Base-by-base conservation (phyloP, 2,888 invertebrate species). In the Pollenia angustigena region DNA sequence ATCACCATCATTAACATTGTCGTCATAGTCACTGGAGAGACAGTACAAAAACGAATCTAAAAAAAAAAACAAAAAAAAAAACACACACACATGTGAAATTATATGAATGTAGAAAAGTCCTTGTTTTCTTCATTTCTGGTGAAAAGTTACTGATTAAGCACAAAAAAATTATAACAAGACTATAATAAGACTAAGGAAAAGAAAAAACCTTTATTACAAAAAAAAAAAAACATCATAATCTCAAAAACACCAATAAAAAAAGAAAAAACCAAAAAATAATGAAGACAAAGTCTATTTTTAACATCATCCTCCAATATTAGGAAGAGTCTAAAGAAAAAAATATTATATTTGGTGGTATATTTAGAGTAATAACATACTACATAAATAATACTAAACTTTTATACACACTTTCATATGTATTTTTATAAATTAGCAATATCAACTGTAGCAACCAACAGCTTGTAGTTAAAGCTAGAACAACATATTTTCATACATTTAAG, bases 81-180 rank as follows among this genome's bases (percentile, higher is more conserved):
- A 1, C 1, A 23, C 1, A 64, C 58, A 48, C 23, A 58, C 12
- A 68, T 54, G 32, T 80, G 44, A 16, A 60, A 52, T 52, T 66
- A 8, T 32, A 50, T 60, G 32, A 32, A 42, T 72, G 50, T 44
- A 50, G 42, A 9, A 69, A 14, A 44, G 50, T 46, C 48, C 40
- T 74, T 60, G 60, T 54, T 40, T 52, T 14, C 32, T 9, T 9
- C 1, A 52, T n/a, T 60, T 50, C 9, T 23, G 23, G 14, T 56
- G 11, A 52, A 44, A 62, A 72, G 10, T 48, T 46, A 60, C 56
- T 42, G n/a, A 58, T 68, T 58, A 50, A 74, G 74, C 68, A 64
- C 12, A 71, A 83, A 64, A 23, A 32, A 58, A 69, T n/a, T 64
- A 56, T 52, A 69, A 79, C 18, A 79, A 71, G 14, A 68, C 40